phyloP scores from a whole-genome alignment of 2,888 invertebrate species.

The Drosophila longiperda region DNA sequence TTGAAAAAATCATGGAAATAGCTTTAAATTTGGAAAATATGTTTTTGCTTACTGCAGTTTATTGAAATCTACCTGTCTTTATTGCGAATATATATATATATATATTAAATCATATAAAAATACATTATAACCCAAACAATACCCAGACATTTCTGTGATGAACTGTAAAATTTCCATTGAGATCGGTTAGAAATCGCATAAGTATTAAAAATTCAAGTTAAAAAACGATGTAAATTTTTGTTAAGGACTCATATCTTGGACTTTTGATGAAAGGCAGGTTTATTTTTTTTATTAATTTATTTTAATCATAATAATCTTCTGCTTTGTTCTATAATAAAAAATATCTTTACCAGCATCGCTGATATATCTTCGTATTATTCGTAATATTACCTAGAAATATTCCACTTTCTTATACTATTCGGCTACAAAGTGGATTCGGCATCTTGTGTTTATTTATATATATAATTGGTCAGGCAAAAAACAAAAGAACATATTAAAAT shows the following conservation, averaged over 20 bases:
- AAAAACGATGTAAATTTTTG: neutral
- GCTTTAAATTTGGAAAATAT: neutral
- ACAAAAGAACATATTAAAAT: neutral
- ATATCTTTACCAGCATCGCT: too few species aligned
- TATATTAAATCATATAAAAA: too few species aligned
- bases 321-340: too few species aligned
- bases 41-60: too few species aligned
- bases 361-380: too few species aligned
- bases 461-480: neutral
- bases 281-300: too few species aligned
- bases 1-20: neutral
- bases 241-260: neutral
- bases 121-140: too few species aligned
- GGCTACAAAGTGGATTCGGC: neutral
- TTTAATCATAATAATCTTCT: too few species aligned
- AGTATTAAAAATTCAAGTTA: neutral
- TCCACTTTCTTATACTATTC: neutral
- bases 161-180: neutral
- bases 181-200: too few species aligned
- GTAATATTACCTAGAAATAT: slow-evolving; percentile 1
- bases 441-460: slow-evolving; percentile 1
- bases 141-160: neutral
- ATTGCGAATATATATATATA: too few species aligned
- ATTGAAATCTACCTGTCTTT: too few species aligned
- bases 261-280: neutral